These are phyloP conservation scores for Brachypteracias leptosomus DNA, from an alignment of 2,113 vertebrate genomes.

Conservation along the genomic window DNA sequence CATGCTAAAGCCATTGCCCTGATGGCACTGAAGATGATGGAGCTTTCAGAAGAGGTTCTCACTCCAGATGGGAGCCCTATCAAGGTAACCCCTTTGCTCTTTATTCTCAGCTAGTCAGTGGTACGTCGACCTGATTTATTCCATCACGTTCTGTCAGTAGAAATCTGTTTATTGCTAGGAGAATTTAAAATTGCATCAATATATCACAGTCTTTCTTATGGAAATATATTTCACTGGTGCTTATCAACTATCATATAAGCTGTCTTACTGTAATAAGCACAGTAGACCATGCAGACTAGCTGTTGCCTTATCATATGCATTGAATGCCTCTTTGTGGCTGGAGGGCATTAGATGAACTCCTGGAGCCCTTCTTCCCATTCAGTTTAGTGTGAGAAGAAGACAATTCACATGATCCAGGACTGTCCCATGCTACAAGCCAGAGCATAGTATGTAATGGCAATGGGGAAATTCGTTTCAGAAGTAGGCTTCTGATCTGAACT, in stretches of 20 bases:
- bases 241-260: not conserved
- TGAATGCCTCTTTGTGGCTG: not conserved
- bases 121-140: accelerated
- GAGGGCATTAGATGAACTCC: not conserved
- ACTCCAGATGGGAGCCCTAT: constrained; percentile 95
- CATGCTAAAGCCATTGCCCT: constrained; percentile 95
- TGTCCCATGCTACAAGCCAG: not conserved
- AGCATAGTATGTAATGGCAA: not conserved
- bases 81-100: constrained; percentile 78
- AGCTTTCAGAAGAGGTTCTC: constrained; percentile 95
- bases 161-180: not conserved
- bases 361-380: not conserved
- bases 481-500: not conserved
- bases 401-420: not conserved
- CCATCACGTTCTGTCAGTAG: not conserved
- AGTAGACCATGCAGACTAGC: not conserved
- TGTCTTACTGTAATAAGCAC: not conserved
- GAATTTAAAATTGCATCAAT: not conserved
- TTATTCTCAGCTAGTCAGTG: not conserved
- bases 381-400: not conserved
- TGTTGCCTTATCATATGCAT: not conserved
- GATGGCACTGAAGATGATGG: constrained; percentile 99
- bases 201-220: not conserved
- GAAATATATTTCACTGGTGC: not conserved
- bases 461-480: not conserved